Base-by-base conservation (phyloP, 1,140 invertebrate species). In the Leptoteleia sp. region DNA sequence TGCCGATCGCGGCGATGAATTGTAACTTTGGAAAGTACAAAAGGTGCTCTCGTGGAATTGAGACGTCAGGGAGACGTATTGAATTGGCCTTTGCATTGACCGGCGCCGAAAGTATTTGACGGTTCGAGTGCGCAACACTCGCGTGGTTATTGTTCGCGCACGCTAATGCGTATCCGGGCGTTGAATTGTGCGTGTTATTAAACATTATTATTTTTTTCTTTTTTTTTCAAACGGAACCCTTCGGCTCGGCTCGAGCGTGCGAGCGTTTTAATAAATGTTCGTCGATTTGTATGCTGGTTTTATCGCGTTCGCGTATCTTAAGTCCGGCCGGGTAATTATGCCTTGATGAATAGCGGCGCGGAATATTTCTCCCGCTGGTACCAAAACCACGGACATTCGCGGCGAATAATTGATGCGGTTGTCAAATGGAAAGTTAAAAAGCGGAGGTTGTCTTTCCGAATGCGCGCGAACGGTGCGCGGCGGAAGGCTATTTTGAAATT, bases 281-380 rank as follows among this genome's bases (percentile, higher is more conserved):
- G 9, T 12, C 29, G 4, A 35, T 52, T 52, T 52, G 29, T 52
- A 52, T 37, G 31, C 47, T 52, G 31, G 47, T 37, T 52, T 52
- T 52, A 52, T 52, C 47, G n/a, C 22, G 29, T 22, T 35, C 45
- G 17, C 45, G 16, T 48, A 48, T 48, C 47, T 52, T 22, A 22
- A 37, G 29, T 52, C 17, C 7, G 31, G 22, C 29, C 19, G 11
- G 31, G 31, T 38, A 54, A 54, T 54, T 38, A 27, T 38, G 17
- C 25, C 11, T 54, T 37, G 11, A 54, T 54, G 33, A 54, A 25
- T 54, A 54, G 25, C 16, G 1, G 7, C 11, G 13, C 6, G 1
- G 27, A 9, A 9, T 48, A 48, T 33, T 31, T 17, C 15, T 48
- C 33, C 3, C 3, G 22, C 6, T 6, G 22, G 22, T 25, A n/a